These are phyloP conservation scores for Drosophila subsilvestris DNA, from an alignment of 2,888 invertebrate genomes.

Conservation along the genomic window DNA sequence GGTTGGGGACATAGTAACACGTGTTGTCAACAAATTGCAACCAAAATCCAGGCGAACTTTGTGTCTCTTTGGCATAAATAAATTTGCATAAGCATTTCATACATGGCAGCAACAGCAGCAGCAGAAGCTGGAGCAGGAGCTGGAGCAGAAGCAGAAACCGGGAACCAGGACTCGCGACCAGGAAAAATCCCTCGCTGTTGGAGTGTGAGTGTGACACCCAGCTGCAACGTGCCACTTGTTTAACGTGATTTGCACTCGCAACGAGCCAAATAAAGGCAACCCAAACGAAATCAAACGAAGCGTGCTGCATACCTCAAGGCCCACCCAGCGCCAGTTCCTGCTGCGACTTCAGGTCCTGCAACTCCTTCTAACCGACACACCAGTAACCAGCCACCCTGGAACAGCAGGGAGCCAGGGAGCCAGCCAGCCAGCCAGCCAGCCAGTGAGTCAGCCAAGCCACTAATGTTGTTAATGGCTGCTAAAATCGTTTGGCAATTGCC, in stretches of 20 bases:
- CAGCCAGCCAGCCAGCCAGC: slow-evolving; percentile 28
- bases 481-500: slow-evolving; percentile 67
- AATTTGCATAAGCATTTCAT: slow-evolving; percentile 71
- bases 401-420: slow-evolving; percentile 7
- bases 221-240: slow-evolving; percentile 56
- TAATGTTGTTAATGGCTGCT: slow-evolving; percentile 74
- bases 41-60: slow-evolving; percentile 71
- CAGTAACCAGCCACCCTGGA: background rate
- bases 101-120: slow-evolving; percentile 41
- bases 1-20: slow-evolving; percentile 52
- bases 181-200: slow-evolving; percentile 18
- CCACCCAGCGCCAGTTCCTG: background rate
- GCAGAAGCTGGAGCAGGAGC: background rate
- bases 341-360: background rate
- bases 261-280: slow-evolving; percentile 58
- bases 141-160: background rate
- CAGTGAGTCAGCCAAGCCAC: slow-evolving; percentile 39
- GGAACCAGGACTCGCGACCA: background rate
- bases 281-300: slow-evolving; percentile 44
- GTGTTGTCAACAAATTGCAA: slow-evolving; percentile 77
- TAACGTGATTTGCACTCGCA: slow-evolving; percentile 68
- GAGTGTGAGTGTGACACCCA: background rate
- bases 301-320: slow-evolving; percentile 45
- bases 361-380: background rate
- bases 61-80: slow-evolving; percentile 73